A percentile compares a stretch with the other conserved stretches of the same genome.
Conservation (phyloP, 2,888 invertebrate genomes). For the Alsophila aescularia region DNA sequence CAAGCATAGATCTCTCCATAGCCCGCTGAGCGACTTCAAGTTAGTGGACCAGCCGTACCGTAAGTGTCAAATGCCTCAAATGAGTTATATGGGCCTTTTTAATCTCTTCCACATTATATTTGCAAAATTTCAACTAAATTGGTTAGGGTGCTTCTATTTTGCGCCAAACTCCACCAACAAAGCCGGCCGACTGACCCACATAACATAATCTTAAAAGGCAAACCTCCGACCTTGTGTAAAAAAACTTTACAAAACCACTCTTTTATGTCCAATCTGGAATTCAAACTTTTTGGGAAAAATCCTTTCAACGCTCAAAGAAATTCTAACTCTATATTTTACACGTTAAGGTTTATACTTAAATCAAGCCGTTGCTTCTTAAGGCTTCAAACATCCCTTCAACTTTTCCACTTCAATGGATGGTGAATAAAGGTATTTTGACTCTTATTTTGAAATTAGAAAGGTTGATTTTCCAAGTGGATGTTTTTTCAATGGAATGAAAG, state of each 20-base stretch:
- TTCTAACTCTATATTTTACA: neutral
- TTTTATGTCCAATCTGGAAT: slow-evolving; percentile 31
- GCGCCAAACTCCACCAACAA: slow-evolving; percentile 4
- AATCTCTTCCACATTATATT: too few species aligned
- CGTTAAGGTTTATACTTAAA: slow-evolving; percentile 4
- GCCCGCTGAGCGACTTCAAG: too few species aligned
- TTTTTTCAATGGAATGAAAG: slow-evolving; percentile 23
- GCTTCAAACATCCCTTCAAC: neutral
- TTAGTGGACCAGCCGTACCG: too few species aligned
- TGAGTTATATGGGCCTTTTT: too few species aligned
- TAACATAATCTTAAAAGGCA: slow-evolving; percentile 28
- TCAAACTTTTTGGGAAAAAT: slow-evolving; percentile 25
- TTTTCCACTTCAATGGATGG: neutral
- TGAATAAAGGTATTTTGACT: slow-evolving; percentile 4
- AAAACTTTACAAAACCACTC: slow-evolving; percentile 29
- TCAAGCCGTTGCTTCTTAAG: neutral
- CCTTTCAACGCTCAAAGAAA: slow-evolving; percentile 1
- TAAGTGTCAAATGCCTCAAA: too few species aligned
- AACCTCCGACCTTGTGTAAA: slow-evolving; percentile 41
- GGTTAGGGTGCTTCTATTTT: neutral
- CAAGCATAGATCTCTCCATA: too few species aligned
- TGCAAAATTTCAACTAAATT: neutral
- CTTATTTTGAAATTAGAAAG: slow-evolving; percentile 3
- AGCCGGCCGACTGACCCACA: slow-evolving; percentile 34
- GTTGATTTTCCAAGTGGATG: slow-evolving; percentile 7